Percentiles rank a stretch among this genome's conserved stretches.
Evolutionary conservation across 2,113 vertebrate genomes (phyloP).

Genomic region (Choloepus hoffmanni): DNA sequence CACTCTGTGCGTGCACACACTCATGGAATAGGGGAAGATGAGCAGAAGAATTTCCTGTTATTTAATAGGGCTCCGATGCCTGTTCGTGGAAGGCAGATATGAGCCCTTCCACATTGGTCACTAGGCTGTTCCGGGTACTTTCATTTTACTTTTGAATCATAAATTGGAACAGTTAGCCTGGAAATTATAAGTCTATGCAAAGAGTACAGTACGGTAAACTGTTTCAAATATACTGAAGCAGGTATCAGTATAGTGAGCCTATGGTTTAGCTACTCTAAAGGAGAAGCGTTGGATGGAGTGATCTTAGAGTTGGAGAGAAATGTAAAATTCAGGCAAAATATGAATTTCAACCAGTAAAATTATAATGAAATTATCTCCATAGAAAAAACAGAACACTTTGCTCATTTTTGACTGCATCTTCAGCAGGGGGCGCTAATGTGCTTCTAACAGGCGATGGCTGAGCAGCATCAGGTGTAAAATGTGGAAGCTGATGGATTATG

Average conservation of each 20-base stretch:
- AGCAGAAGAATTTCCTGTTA: not conserved
- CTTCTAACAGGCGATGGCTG: conserved; percentile 66
- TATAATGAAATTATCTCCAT: not conserved
- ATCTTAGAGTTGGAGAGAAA: not conserved
- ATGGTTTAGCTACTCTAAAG: not conserved
- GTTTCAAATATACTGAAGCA: not conserved
- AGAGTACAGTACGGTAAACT: not conserved
- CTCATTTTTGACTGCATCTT: conserved; percentile 31
- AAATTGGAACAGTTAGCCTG: not conserved
- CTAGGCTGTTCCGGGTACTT: not conserved
- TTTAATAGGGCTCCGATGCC: not conserved
- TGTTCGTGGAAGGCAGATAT: not conserved
- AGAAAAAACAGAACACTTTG: not conserved
- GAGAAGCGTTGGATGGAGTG: not conserved
- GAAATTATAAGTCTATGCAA: not conserved
- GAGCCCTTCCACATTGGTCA: not conserved
- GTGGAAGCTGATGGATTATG: not conserved
- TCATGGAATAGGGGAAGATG: not conserved
- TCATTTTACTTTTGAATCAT: not conserved
- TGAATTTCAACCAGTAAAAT: not conserved
- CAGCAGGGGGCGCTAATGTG: conserved; percentile 87
- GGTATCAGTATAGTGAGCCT: not conserved
- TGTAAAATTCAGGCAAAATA: not conserved
- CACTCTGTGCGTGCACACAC: not conserved
- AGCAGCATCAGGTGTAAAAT: rapidly evolving